A percentile compares a stretch with the other conserved stretches of the same genome.
phyloP scores from a whole-genome alignment of 2,888 invertebrate species.

The Amitus sp. region DNA sequence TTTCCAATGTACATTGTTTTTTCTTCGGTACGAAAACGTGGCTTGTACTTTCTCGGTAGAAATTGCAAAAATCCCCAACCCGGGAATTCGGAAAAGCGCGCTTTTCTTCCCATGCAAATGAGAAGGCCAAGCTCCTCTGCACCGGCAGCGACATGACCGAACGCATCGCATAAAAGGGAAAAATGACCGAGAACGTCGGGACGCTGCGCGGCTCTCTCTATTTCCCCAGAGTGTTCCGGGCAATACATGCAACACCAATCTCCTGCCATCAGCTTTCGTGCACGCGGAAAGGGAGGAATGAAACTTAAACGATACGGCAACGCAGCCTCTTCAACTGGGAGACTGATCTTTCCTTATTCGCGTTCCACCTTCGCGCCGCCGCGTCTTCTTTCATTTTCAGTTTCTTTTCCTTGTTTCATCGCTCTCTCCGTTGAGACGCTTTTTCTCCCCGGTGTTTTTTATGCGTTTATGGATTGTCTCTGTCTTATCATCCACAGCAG shows the following conservation, averaged over 20 bases:
- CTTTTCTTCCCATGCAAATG: neutral
- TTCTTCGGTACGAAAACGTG: neutral
- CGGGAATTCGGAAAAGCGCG: neutral
- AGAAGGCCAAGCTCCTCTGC: neutral
- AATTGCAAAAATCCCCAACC: neutral
- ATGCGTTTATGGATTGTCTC: slow-evolving; percentile 15
- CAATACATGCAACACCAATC: slow-evolving; percentile 44
- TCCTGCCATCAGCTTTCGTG: slow-evolving; percentile 22
- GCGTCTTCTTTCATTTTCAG: neutral
- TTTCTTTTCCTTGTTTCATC: slow-evolving; percentile 9
- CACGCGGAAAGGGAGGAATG: slow-evolving; percentile 39
- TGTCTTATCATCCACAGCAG: slow-evolving; percentile 7
- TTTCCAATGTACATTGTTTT: neutral
- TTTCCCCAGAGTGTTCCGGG: slow-evolving; percentile 55
- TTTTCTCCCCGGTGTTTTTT: slow-evolving; percentile 4
- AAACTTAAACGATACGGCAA: slow-evolving; percentile 55
- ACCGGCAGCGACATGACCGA: slow-evolving; percentile 55
- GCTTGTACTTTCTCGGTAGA: neutral
- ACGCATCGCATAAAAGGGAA: slow-evolving; percentile 63
- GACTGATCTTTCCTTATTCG: slow-evolving; percentile 5
- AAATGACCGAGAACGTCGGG: slow-evolving; percentile 59
- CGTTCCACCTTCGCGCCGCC: neutral
- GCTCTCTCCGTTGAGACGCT: neutral
- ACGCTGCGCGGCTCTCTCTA: slow-evolving; percentile 47
- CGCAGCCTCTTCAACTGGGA: neutral